phyloP scores from a whole-genome alignment of 2,888 invertebrate species.

The Hoplodrina blanda region DNA sequence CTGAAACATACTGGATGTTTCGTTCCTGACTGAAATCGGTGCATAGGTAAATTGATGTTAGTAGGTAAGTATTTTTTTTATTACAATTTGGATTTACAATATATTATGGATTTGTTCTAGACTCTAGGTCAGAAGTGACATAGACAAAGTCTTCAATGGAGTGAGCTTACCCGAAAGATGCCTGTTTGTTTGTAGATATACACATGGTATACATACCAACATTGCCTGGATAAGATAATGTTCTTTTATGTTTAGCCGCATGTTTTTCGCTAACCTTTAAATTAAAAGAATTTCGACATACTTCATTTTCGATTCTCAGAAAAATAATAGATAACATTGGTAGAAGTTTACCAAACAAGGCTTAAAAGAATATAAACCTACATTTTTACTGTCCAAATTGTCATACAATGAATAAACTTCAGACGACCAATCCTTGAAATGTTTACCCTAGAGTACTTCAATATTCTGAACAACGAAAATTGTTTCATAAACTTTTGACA shows the following conservation, averaged over 20 bases:
- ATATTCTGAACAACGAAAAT: slow-evolving; percentile 23
- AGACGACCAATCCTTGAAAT: slow-evolving; percentile 9
- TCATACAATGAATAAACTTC: neutral
- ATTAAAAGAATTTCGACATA: neutral
- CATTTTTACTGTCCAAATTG: slow-evolving; percentile 9
- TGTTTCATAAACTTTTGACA: slow-evolving; percentile 44
- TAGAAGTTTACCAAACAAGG: neutral
- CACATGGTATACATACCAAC: no score
- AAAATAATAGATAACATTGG: neutral
- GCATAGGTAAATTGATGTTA: neutral
- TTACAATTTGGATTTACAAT: no score
- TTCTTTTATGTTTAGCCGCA: no score
- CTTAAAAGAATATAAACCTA: neutral
- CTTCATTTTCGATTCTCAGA: neutral
- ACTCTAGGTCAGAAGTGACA: no score
- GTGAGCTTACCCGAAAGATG: no score
- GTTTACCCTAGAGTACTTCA: slow-evolving; percentile 16
- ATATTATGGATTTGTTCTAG: no score
- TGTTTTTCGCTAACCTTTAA: neutral
- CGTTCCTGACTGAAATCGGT: slow-evolving; percentile 24
- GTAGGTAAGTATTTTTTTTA: no score
- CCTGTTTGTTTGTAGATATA: no score
- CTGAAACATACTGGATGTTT: slow-evolving; percentile 18
- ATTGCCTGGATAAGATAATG: no score
- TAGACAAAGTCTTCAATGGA: no score